Base-by-base conservation (phyloP, 2,113 vertebrate genomes). In the Rhinolophus sinicus region DNA sequence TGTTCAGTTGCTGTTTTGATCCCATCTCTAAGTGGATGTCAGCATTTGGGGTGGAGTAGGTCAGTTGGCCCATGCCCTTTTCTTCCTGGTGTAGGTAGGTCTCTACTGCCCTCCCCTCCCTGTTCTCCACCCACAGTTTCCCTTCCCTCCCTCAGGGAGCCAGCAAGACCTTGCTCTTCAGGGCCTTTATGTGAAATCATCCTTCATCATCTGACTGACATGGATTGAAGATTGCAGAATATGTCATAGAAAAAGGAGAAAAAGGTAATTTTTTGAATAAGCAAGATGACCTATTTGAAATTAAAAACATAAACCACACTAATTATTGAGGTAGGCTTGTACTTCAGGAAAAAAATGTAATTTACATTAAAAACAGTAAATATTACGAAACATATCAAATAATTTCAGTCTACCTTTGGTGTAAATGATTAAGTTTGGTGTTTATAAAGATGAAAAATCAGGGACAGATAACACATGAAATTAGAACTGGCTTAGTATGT, bases 51-150 rank as follows among this genome's bases (percentile, higher is more conserved):
- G 92, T 98, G 96, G 90, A 96, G 98, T 96, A 98, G 98, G 98
- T 99, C 98, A 99, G 98, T 98, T 99, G 98, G 98, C 98, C 97
- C 98, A 97, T 98, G 98, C 97, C 97, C 98, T 98, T 97, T 98
- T 98, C 97, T 98, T 98, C 98, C 96, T 67, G 93, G 92, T 85
- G 97, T 75, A 50, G 47, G 16, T 54, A 89, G 98, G 98, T 99
- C 98, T 98, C 97, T 98, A 98, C 98, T 98, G 98, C 97, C 98
- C 98, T 94, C 96, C 96, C 98, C 99, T 98, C 98, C 97, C 96
- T 98, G 78, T 90, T 98, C 96, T 97, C 97, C 97, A 96, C 96
- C 95, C 98, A 96, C 87, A 70, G 22, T 87, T 97, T 96, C 60
- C 96, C 50, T 93, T 97, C 97, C 96, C 81, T 90, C 87, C 35